phyloP scores from a whole-genome alignment of 2,797 vertebrate genomes.

The Huso huso region DNA sequence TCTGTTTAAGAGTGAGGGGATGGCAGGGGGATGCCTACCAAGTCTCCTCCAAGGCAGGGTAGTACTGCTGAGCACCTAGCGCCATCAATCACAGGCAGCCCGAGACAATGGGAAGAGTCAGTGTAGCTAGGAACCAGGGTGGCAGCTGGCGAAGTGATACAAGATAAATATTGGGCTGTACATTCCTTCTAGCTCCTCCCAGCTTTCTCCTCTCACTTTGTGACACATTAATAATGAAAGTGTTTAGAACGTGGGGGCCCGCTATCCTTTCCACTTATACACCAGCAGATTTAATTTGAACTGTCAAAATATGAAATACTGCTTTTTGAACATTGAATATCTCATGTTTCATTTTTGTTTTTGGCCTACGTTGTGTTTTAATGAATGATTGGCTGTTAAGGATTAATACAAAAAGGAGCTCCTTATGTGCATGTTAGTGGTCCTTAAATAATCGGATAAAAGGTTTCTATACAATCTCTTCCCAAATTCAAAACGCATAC shows the following conservation, averaged over 20 bases:
- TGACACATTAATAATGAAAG: conserved; percentile 64
- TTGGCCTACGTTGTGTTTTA: conserved; percentile 24
- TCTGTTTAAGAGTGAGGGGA: conserved; percentile 8
- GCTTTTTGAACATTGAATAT: conserved; percentile 47
- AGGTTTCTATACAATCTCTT: conserved; percentile 7
- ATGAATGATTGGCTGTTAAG: conserved; percentile 37
- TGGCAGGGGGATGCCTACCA: conserved; percentile 35
- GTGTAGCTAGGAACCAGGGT: conserved; percentile 31
- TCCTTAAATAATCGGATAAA: conserved; percentile 36
- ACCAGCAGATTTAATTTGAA: conserved; percentile 36
- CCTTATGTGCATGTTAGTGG: conserved; percentile 42
- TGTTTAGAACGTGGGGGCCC: conserved; percentile 57
- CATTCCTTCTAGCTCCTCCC: conserved; percentile 41
- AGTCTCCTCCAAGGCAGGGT: conserved; percentile 33
- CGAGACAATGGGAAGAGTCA: conserved; percentile 46
- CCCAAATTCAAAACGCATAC: neutral
- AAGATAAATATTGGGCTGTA: conserved; percentile 51
- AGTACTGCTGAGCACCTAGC: conserved; percentile 21
- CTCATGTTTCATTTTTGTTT: conserved; percentile 27
- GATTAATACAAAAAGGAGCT: conserved; percentile 17
- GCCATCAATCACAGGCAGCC: conserved; percentile 45
- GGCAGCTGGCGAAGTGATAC: conserved; percentile 31
- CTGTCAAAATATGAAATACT: conserved; percentile 47
- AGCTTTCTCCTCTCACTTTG: conserved; percentile 29
- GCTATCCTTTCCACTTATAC: conserved; percentile 46